Evolutionary conservation across 1,140 invertebrate species (phyloP).

Genomic region (Brachionus rotundiformis): DNA sequence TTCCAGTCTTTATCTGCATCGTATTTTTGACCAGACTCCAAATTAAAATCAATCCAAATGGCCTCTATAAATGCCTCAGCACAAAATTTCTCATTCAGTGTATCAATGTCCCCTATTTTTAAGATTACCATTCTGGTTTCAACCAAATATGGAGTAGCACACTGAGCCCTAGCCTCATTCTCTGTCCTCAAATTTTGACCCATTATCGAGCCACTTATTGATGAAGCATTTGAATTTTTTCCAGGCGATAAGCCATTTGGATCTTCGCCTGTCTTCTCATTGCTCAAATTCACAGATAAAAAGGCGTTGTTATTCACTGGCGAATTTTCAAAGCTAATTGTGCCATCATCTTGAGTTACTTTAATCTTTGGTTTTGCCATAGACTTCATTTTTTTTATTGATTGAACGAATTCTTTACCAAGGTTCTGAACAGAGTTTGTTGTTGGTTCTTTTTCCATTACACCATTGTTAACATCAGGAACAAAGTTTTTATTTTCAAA

Average conservation of each 20-base stretch:
- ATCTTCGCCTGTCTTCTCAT: neutral
- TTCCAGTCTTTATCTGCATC: slow-evolving; percentile 30
- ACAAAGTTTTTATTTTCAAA: slow-evolving; percentile 29
- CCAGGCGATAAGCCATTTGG: neutral
- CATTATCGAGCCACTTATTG: neutral
- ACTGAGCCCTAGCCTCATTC: neutral
- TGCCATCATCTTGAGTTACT: neutral
- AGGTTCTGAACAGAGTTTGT: neutral
- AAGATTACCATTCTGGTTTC: slow-evolving; percentile 50
- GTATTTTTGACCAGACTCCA: neutral
- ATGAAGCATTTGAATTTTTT: neutral
- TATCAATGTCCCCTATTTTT: slow-evolving; percentile 54
- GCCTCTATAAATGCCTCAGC: slow-evolving; percentile 53
- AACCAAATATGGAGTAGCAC: neutral
- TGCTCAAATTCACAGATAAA: neutral
- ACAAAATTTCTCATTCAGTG: slow-evolving; percentile 53
- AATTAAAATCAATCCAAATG: slow-evolving; percentile 45
- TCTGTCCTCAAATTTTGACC: neutral
- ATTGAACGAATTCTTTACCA: neutral
- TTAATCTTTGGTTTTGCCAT: neutral
- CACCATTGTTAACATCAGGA: neutral
- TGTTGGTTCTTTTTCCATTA: neutral
- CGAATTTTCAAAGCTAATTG: neutral
- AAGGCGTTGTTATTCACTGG: neutral
- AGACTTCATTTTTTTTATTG: slow-evolving; percentile 27